Evolutionary conservation across 2,113 vertebrate species (phyloP).

Genomic region (Scatophagus argus): DNA sequence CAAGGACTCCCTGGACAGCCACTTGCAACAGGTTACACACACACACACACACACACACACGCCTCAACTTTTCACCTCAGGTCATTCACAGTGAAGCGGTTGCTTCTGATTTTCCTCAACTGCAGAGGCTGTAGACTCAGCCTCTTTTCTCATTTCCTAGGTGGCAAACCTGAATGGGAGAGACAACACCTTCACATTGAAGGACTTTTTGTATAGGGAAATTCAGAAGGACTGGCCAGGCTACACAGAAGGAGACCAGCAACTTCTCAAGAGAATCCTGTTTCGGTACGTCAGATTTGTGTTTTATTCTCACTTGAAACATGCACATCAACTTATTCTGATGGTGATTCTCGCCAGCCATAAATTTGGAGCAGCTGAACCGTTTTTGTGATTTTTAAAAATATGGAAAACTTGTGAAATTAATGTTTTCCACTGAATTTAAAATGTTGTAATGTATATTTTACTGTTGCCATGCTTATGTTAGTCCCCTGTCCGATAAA

Average conservation of each 20-base stretch:
- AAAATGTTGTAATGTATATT: not conserved
- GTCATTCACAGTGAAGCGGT: not conserved
- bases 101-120: not conserved
- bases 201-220: conserved; percentile 92
- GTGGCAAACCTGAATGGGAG: conserved; percentile 92
- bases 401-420: not conserved
- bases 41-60: not conserved
- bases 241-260: conserved; percentile 96
- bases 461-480: not conserved
- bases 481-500: not conserved
- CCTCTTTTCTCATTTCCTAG: conserved; percentile 74
- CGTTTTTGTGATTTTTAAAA: not conserved
- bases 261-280: conserved; percentile 93
- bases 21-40: conserved; percentile 92
- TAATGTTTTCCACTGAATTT: not conserved
- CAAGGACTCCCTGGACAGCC: conserved; percentile 92
- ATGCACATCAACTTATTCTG: not conserved
- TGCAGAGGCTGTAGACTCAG: not conserved
- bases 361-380: not conserved
- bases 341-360: not conserved
- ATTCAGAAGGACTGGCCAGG: conserved; percentile 97
- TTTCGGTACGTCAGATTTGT: conserved; percentile 84
- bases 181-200: conserved; percentile 94
- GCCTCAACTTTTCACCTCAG: not conserved
- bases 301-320: not conserved